These are phyloP conservation scores for Nymphalis urticae DNA, from an alignment of 2,888 invertebrate species.

Conservation along the genomic window DNA sequence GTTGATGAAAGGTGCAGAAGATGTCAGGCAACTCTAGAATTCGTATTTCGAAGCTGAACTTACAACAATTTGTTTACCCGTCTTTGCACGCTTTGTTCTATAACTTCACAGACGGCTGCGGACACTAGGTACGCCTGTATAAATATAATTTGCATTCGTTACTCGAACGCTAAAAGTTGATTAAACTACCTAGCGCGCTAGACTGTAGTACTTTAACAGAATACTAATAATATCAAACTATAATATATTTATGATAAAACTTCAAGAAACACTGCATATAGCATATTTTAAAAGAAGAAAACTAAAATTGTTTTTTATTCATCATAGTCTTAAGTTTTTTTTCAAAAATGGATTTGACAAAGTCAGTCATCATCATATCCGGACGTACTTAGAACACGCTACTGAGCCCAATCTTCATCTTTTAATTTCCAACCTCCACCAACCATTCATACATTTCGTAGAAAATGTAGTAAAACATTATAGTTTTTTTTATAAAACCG, in stretches of 20 bases:
- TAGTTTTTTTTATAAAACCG: too few species aligned
- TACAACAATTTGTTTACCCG: slow-evolving; percentile 61
- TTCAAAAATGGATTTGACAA: too few species aligned
- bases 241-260: slow-evolving; percentile 12
- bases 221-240: slow-evolving; percentile 11
- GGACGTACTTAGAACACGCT: too few species aligned
- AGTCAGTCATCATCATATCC: too few species aligned
- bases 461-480: too few species aligned
- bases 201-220: slow-evolving; percentile 13
- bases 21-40: slow-evolving; percentile 44
- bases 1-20: slow-evolving; percentile 15
- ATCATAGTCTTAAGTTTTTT: too few species aligned
- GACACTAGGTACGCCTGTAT: slow-evolving; percentile 54
- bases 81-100: slow-evolving; percentile 69
- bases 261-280: background rate
- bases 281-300: background rate
- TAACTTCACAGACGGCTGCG: slow-evolving; percentile 68
- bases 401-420: too few species aligned
- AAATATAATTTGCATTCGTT: slow-evolving; percentile 74
- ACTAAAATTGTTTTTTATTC: background rate
- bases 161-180: slow-evolving; percentile 41
- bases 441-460: too few species aligned
- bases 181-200: slow-evolving; percentile 22
- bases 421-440: too few species aligned
- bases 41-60: slow-evolving; percentile 51